Evolutionary conservation across 2,797 vertebrate species (phyloP), one percentile per base, ranked within the genome.

Genomic region (Austrolebias charrua): DNA sequence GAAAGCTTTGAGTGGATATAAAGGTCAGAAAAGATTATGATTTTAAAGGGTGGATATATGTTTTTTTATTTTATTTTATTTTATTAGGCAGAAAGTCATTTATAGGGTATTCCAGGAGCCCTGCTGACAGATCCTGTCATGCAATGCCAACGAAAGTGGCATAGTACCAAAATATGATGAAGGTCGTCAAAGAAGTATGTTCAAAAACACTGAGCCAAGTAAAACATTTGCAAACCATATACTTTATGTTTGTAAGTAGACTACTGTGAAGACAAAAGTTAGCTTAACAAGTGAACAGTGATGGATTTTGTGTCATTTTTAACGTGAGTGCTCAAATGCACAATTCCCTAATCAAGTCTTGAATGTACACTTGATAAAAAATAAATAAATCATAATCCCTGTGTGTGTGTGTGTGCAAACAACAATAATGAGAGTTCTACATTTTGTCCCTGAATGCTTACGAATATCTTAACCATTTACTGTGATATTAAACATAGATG

Each of bases 21-120:
- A 80, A 84, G 78, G 71, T 90, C 82, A 80, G 56, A 5, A 59
- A 49, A 44, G 50, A 71, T 54, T 59, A 57, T 47, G 55, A 53
- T 76, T 75, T 47, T 9, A 65, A 40, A 40, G 38, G 12, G 38
- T 12, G 38, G 4, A 11, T 40, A 13, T 40, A 11, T 11, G 4
- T 13, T 40, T 40, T 11, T 40, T 13, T 40, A n/a, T n/a, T n/a
- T n/a, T n/a, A n/a, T n/a, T n/a, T n/a, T n/a, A n/a, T n/a, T n/a
- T n/a, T n/a, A n/a, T n/a, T 40, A 40, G 38, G 38, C 38, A 40
- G 10, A 40, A 40, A 40, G 38, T 40, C 8, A 63, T 69, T 58
- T 77, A 19, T 10, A 11, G 18, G 46, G 10, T 20, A 11, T 48
- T 48, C 20, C 46, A 48, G 46, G 3, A 48, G 46, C 46, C 19